Percentiles rank a stretch among this genome's conserved stretches.
These are phyloP conservation scores for Melanotaenia parkinsoni DNA, from an alignment of 2,797 vertebrate genomes.

Conservation along the genomic window DNA sequence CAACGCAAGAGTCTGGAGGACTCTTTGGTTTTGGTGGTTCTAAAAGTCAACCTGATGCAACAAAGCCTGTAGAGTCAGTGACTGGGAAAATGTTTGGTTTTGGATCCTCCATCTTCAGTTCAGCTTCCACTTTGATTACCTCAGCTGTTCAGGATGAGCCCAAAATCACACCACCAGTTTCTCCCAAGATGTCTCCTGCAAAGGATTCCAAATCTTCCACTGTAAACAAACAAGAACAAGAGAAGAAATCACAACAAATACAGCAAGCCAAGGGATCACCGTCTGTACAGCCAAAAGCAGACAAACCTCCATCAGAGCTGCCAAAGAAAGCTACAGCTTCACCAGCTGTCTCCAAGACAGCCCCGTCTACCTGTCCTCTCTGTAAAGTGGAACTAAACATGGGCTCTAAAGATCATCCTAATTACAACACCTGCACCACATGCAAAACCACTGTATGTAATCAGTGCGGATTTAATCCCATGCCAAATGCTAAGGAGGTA, in stretches of 20 bases:
- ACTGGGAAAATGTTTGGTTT: constrained; percentile 95
- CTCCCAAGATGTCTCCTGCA: constrained; percentile 69
- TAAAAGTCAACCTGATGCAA: constrained; percentile 79
- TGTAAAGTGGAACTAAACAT: constrained; percentile 91
- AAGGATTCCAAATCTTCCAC: constrained; percentile 65
- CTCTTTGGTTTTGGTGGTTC: constrained; percentile 67
- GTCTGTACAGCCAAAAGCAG: constrained; percentile 53
- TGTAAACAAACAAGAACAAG: constrained; percentile 55
- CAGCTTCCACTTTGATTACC: constrained; percentile 92
- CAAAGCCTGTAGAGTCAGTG: constrained; percentile 87
- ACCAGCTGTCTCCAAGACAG: constrained; percentile 57
- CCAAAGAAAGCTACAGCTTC: constrained; percentile 55
- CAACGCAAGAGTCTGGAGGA: constrained; percentile 60
- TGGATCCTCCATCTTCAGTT: constrained; percentile 93
- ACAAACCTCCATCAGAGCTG: constrained; percentile 49
- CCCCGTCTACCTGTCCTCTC: constrained; percentile 86
- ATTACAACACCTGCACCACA: constrained; percentile 92
- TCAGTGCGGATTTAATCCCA: constrained; percentile 97
- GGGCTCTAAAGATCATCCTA: constrained; percentile 87
- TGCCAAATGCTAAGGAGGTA: constrained; percentile 92
- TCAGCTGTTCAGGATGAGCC: constrained; percentile 82
- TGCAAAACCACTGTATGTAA: constrained; percentile 94
- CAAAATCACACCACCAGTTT: constrained; percentile 76
- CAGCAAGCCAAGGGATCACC: constrained; percentile 47
- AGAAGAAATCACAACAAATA: constrained; percentile 59